Evolutionary conservation across 2,797 vertebrate species (phyloP), one percentile per base, ranked within the genome.

Genomic region (Lithobates sylvaticus): DNA sequence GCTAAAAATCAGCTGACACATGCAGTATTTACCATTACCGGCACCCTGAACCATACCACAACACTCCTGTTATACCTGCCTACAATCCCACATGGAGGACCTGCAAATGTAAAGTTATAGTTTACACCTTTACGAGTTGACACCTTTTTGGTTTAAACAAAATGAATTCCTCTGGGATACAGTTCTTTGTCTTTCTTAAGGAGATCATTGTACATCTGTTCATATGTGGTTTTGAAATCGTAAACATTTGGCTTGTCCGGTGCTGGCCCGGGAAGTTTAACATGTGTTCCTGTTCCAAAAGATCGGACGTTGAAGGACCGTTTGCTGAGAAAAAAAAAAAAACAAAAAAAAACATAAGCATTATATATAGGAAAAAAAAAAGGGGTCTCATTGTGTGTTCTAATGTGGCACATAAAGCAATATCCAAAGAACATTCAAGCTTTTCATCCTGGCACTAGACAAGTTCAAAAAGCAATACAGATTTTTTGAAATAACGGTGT

Each of bases 151-250:
- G 89, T 92, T 88, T 89, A 90, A 91, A 88, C 47, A 87, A 89
- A 89, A 91, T 92, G 91, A 89, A 77, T 86, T 92, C 91, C 90
- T 87, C 44, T 85, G 97, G 98, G 98, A 99, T 99, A 99, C 98
- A 99, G 97, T 96, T 99, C 98, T 96, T 98, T 99, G 97, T 99
- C 98, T 95, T 99, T 99, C 95, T 97, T 98, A 94, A 99, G 97
- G 91, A 99, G 96, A 92, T 99, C 98, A 96, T 95, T 98, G 97
- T 99, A 99, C 98, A 99, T 99, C 97, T 99, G 97, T 94, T 98
- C 97, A 93, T 99, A 99, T 91, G 98, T 97, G 50, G 98, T 99
- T 97, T 98, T 99, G 97, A 99, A 99, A 96, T 99, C 98, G 79
- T 98, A 99, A 92, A 99, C 97, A 93, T 99, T 99, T 44, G 98